Evolutionary conservation across 1,140 invertebrate species (phyloP).

Genomic region (Drosophila quadrilineata): DNA sequence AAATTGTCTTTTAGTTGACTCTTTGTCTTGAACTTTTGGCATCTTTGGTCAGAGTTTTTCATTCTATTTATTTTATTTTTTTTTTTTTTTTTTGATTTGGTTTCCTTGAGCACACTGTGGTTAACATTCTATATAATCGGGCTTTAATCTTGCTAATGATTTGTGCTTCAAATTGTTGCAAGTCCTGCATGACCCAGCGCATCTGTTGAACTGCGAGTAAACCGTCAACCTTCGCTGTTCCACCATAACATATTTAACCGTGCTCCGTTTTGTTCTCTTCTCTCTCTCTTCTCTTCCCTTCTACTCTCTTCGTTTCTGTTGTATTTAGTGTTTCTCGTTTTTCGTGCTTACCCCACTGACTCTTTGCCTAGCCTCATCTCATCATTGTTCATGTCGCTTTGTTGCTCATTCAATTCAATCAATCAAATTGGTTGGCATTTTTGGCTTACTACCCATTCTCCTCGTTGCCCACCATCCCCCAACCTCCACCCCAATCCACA

Average conservation of each 20-base stretch:
- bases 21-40: slow-evolving; percentile 3
- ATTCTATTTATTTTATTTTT: no score
- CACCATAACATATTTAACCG: no score
- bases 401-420: slow-evolving; percentile 64
- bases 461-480: not conserved
- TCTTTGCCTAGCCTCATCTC: not conserved
- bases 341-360: not conserved
- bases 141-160: slow-evolving; percentile 41
- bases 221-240: not conserved
- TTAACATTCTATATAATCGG: slow-evolving; percentile 9
- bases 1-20: not conserved
- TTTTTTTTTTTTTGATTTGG: not conserved
- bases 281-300: not conserved
- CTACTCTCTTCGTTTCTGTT: not conserved
- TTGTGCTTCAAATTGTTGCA: slow-evolving; percentile 22
- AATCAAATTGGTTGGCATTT: slow-evolving; percentile 64
- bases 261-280: not conserved
- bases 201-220: slow-evolving; percentile 25
- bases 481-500: not conserved
- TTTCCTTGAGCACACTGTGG: not conserved
- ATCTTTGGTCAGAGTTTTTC: no score
- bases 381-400: slow-evolving; percentile 38
- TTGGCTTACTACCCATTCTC: slow-evolving; percentile 12
- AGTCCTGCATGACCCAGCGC: slow-evolving; percentile 32
- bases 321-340: not conserved